Conservation (phyloP, 2,888 invertebrate genomes). For the Pecten maximus region DNA sequence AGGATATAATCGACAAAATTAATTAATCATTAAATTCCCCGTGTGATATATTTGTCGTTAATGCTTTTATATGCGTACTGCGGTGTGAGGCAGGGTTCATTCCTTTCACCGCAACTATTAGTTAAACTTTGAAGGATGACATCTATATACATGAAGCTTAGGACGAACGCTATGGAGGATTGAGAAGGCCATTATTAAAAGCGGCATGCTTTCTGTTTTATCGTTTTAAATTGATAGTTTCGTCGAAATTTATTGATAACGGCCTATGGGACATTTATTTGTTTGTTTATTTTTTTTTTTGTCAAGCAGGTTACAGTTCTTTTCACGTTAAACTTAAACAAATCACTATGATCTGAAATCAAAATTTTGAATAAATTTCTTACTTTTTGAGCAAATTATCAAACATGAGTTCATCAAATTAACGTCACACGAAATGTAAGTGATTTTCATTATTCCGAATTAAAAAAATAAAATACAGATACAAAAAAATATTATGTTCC, state of each 20-base stretch:
- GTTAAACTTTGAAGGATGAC: constrained; percentile 4
- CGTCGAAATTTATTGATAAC: not conserved
- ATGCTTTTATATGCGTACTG: constrained; percentile 29
- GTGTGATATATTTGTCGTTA: constrained; percentile 29
- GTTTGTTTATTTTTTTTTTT: no score
- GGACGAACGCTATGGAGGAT: not conserved
- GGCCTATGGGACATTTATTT: not conserved
- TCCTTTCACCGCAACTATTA: constrained; percentile 26
- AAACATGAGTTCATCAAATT: no score
- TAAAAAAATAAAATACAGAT: no score
- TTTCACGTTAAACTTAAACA: no score
- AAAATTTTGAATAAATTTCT: no score
- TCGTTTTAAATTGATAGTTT: not conserved
- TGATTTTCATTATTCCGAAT: no score
- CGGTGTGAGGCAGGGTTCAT: constrained; percentile 22
- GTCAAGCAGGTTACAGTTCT: no score
- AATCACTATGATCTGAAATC: no score
- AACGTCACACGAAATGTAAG: no score
- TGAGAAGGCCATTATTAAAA: not conserved
- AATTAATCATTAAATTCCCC: constrained; percentile 18
- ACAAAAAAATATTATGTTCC: no score
- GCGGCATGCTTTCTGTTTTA: not conserved
- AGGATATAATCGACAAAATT: constrained; percentile 32
- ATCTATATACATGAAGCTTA: not conserved
- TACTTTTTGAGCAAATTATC: no score